Conservation (phyloP, 2,888 invertebrate genomes). For the Pocota personata region DNA sequence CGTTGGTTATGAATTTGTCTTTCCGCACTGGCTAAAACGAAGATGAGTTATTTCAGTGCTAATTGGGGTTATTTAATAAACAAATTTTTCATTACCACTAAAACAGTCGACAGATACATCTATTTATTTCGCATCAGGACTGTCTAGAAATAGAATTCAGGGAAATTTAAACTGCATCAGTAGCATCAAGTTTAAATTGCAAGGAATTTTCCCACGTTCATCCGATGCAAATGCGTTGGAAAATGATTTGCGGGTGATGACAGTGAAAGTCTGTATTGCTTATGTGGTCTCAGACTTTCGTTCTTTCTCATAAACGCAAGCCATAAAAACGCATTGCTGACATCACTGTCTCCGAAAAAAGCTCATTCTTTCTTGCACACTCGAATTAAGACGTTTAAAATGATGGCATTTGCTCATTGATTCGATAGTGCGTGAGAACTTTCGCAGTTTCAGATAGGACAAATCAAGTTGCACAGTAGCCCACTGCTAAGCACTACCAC, state of each 20-base stretch:
- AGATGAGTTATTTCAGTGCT: neutral
- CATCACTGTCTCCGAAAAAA: too few species aligned
- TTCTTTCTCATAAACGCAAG: too few species aligned
- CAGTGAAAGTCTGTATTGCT: neutral
- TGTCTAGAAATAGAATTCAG: neutral
- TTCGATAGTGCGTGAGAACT: too few species aligned
- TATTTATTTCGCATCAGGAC: neutral
- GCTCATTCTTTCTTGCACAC: too few species aligned
- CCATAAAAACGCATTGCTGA: too few species aligned
- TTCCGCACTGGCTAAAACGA: neutral
- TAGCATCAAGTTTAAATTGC: neutral
- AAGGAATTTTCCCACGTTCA: neutral
- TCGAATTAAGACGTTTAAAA: too few species aligned
- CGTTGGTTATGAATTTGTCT: neutral
- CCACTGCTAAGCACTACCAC: too few species aligned
- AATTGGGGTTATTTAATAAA: neutral
- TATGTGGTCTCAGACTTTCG: too few species aligned
- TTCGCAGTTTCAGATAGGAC: too few species aligned
- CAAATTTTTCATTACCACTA: neutral
- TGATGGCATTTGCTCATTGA: too few species aligned
- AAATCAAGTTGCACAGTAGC: too few species aligned
- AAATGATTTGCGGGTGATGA: neutral
- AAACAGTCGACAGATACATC: neutral
- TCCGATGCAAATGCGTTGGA: neutral
- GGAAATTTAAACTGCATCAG: neutral